These are phyloP conservation scores for Actinia tenebrosa DNA, from an alignment of 64 coral and sea anemone species.

Conservation along the genomic window DNA sequence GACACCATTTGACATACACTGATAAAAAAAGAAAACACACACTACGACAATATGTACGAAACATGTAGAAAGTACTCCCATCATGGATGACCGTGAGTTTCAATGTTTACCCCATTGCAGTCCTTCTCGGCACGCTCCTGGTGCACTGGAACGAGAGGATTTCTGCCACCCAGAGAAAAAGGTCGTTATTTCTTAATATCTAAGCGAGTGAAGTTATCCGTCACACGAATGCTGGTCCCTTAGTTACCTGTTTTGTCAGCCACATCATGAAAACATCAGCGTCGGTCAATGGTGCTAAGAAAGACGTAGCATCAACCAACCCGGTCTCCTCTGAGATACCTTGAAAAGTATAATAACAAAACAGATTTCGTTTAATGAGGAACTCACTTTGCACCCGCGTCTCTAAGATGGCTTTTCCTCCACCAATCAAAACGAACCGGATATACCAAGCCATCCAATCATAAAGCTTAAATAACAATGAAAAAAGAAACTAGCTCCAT, in stretches of 20 bases:
- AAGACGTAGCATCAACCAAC: not conserved
- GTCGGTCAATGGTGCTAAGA: not conserved
- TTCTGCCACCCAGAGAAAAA: too few relatives aligned
- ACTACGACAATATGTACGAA: too few relatives aligned
- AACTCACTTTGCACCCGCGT: not conserved
- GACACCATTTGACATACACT: constrained; percentile 14
- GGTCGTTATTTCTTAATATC: too few relatives aligned
- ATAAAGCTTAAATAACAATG: not conserved
- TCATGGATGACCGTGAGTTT: too few relatives aligned
- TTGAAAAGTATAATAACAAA: not conserved
- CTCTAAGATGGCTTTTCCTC: not conserved
- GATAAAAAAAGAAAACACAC: not conserved
- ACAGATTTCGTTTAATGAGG: not conserved
- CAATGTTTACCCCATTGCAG: too few relatives aligned
- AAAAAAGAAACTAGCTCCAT: too few relatives aligned
- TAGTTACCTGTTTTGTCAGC: not conserved
- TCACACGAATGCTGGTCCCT: too few relatives aligned
- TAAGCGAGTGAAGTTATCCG: too few relatives aligned
- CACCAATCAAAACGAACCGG: not conserved
- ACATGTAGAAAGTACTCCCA: too few relatives aligned
- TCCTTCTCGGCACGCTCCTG: too few relatives aligned
- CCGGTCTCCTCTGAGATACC: not conserved
- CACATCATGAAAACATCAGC: not conserved
- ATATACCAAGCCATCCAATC: too few relatives aligned
- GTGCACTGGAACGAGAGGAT: too few relatives aligned